Percentiles rank a stretch among this genome's conserved stretches.
Evolutionary conservation across 2,888 invertebrate species (phyloP).

Genomic region (Stictocephala bisonia): DNA sequence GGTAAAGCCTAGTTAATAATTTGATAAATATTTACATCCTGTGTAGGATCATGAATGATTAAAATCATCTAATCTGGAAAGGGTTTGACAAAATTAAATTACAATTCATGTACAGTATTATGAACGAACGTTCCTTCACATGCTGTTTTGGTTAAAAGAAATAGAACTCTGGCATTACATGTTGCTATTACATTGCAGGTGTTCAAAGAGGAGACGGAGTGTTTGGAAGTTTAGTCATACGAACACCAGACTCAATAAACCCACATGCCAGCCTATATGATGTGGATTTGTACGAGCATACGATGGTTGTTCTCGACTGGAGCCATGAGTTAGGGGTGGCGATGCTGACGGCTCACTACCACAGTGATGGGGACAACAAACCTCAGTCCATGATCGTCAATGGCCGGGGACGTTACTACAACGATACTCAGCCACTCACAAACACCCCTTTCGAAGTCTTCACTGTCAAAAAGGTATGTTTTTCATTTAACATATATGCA

Average conservation of each 20-base stretch:
- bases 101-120: too few species aligned
- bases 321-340: slow-evolving; percentile 76
- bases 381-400: slow-evolving; percentile 85
- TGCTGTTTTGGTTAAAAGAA: too few species aligned
- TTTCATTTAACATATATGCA: too few species aligned
- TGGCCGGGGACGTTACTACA: slow-evolving; percentile 74
- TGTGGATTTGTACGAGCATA: slow-evolving; percentile 80
- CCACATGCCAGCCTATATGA: slow-evolving; percentile 76
- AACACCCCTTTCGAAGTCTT: slow-evolving; percentile 74
- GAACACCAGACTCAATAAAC: slow-evolving; percentile 73
- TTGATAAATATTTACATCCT: too few species aligned
- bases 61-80: too few species aligned
- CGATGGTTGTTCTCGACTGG: slow-evolving; percentile 86
- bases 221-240: slow-evolving; percentile 81
- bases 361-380: slow-evolving; percentile 84
- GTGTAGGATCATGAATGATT: too few species aligned
- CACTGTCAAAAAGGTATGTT: slow-evolving; percentile 72
- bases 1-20: too few species aligned
- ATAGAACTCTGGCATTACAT: too few species aligned
- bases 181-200: slow-evolving; percentile 67
- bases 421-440: slow-evolving; percentile 63
- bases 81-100: too few species aligned
- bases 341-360: slow-evolving; percentile 87
- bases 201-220: slow-evolving; percentile 90
- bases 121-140: too few species aligned